These are phyloP conservation scores for Neodiprion lecontei DNA, from an alignment of 1,140 invertebrate genomes.

Conservation along the genomic window DNA sequence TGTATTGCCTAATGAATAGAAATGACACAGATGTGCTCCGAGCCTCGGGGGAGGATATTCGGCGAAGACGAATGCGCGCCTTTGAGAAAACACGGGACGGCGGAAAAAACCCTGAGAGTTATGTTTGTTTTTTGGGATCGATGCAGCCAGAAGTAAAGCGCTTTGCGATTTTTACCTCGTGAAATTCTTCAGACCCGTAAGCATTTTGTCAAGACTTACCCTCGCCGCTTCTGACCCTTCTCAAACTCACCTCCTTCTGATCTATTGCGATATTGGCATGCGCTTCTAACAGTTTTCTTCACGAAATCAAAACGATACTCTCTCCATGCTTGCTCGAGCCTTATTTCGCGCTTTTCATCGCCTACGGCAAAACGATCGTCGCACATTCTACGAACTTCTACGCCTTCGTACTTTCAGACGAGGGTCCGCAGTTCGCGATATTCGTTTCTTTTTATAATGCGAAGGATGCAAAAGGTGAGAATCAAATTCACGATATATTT, in stretches of 20 bases:
- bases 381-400: no score
- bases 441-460: no score
- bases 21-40: neutral
- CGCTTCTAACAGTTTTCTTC: no score
- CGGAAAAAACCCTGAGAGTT: neutral
- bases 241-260: neutral
- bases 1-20: neutral
- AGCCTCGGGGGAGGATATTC: neutral
- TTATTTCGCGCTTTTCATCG: no score
- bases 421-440: no score
- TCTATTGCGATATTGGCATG: neutral
- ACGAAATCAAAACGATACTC: no score
- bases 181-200: neutral
- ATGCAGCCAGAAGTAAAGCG: neutral
- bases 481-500: no score
- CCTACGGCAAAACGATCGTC: no score
- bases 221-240: neutral
- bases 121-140: neutral
- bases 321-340: no score
- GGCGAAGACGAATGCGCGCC: neutral
- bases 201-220: neutral
- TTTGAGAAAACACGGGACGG: neutral
- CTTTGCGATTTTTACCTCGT: neutral
- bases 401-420: no score
- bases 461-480: no score